Evolutionary conservation across 2,888 invertebrate genomes (phyloP), one percentile per base, ranked within the genome.

Genomic region (Norana najaformis): DNA sequence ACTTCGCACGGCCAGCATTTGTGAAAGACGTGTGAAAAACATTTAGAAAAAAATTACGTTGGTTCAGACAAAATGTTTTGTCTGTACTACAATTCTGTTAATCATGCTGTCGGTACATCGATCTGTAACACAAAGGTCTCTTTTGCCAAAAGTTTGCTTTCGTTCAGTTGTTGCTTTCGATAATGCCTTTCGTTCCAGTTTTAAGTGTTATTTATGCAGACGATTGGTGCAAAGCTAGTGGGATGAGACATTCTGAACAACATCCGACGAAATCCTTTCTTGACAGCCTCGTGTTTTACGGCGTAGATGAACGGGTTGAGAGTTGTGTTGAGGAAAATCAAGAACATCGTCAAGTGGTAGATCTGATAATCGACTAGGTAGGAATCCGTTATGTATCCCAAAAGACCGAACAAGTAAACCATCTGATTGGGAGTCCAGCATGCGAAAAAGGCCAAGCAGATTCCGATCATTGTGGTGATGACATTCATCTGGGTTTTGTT

Each of bases 271-370:
- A 83, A 34, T 83, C 83, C 83, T 14, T 83, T 83, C 83, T 36
- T 83, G 4, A 83, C 83, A 36, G 83, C 36, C 1, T 83, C 35
- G 83, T 83, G 83, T 35, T 83, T 83, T 34, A 83, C 83, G 83
- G 83, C 83, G 83, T 83, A 83, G 83, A 83, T 83, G 83, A 83
- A 83, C 34, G 83, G 83, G 30, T 83, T 83, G n/a, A 83, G 36
- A 34, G 35, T 83, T 30, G 83, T 83, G 20, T 83, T 83, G 35
- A 83, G 83, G n/a, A 83, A 83, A 20, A 83, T 83, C 34, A 83
- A 16, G 30, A 83, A 83, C 83, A 83, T n/a, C 2, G 83, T 83
- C 35, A 83, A n/a, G 30, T 18, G n/a, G 30, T 83, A 83, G 83
- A 20, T 34, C 14, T 35, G 16, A 16, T 16, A 18, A 16, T 16